These are phyloP conservation scores for Scatophagus argus DNA, from an alignment of 2,113 vertebrate species.

Conservation along the genomic window DNA sequence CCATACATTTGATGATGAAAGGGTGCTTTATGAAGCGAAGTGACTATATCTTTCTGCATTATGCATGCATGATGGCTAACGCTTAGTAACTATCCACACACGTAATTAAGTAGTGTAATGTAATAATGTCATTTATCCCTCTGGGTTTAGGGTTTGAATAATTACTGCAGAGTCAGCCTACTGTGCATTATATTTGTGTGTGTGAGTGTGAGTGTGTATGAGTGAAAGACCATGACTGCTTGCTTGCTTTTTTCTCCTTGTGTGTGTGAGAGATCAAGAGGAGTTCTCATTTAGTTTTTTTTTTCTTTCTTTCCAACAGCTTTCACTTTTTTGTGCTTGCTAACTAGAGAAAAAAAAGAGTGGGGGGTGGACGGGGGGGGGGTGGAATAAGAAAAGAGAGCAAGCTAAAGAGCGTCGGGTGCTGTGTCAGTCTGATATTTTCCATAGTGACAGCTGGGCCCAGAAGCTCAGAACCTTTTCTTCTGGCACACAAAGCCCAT, in stretches of 20 bases:
- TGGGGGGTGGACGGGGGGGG: neutral
- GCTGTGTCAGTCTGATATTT: conserved; percentile 88
- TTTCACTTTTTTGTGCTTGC: conserved; percentile 79
- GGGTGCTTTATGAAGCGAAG: conserved; percentile 64
- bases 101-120: conserved; percentile 80
- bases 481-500: conserved; percentile 92
- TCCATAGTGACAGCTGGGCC: conserved; percentile 92
- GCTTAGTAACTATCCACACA: conserved; percentile 78
- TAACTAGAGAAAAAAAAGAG: conserved; percentile 73
- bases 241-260: conserved; percentile 17
- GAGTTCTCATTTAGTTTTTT: conserved; percentile 70
- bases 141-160: conserved; percentile 77
- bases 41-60: conserved; percentile 65
- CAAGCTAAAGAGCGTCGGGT: conserved; percentile 74
- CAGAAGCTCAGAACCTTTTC: conserved; percentile 83
- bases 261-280: conserved; percentile 67
- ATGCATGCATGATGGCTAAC: conserved; percentile 70
- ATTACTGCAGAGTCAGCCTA: conserved; percentile 80
- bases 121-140: conserved; percentile 80
- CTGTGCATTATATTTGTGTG: conserved; percentile 60
- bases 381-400: conserved; percentile 69
- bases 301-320: conserved; percentile 70
- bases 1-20: conserved; percentile 56
- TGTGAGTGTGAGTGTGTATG: conserved; percentile 27
- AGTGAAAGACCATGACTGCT: conserved; percentile 21